Evolutionary conservation across 2,113 vertebrate species (phyloP).

Genomic region (Lophius piscatorius): DNA sequence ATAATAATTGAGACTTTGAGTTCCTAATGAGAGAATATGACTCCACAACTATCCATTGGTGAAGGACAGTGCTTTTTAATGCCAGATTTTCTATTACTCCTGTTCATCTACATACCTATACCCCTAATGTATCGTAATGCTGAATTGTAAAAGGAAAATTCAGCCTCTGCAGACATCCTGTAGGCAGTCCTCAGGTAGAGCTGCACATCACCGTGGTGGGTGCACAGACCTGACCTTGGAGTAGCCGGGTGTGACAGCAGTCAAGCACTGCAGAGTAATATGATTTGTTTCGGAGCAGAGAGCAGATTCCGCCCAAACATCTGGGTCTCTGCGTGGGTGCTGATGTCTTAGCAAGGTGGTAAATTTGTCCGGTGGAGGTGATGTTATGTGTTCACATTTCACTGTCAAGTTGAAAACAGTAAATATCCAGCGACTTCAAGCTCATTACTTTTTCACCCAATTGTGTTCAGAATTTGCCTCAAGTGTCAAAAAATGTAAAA

Average conservation of each 20-base stretch:
- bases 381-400: background rate
- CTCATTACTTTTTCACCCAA: background rate
- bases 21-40: too few species aligned
- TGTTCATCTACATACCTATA: too few species aligned
- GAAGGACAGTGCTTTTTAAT: too few species aligned
- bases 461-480: background rate
- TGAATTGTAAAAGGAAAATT: background rate
- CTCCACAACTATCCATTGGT: too few species aligned
- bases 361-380: background rate
- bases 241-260: slow-evolving; percentile 47
- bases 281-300: slow-evolving; percentile 19
- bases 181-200: background rate
- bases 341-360: slow-evolving; percentile 6
- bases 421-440: background rate
- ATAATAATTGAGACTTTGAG: too few species aligned
- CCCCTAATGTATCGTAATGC: background rate
- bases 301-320: slow-evolving; percentile 35
- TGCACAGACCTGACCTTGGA: background rate
- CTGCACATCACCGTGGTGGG: slow-evolving; percentile 4
- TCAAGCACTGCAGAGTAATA: slow-evolving; percentile 14
- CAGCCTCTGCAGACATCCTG: slow-evolving; percentile 11
- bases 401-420: background rate
- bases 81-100: too few species aligned
- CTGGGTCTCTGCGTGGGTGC: slow-evolving; percentile 24
- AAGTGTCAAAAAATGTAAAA: too few species aligned